A percentile compares a stretch with the other conserved stretches of the same genome.
These are phyloP conservation scores for Cirrhinus mrigala DNA, from an alignment of 2,797 vertebrate genomes.

Conservation along the genomic window DNA sequence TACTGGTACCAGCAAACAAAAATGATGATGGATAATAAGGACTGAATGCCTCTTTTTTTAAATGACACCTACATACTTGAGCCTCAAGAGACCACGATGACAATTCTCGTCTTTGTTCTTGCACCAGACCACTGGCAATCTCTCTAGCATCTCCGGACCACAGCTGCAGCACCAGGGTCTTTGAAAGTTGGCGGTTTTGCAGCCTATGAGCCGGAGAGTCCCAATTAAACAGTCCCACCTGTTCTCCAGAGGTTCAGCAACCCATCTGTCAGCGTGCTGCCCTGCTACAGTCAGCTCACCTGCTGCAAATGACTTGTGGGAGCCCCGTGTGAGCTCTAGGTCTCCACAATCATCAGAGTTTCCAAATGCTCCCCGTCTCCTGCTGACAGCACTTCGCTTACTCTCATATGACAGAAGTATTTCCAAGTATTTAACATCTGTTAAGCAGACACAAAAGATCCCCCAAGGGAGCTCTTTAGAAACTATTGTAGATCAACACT, in stretches of 20 bases:
- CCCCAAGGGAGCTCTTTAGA: constrained; percentile 31
- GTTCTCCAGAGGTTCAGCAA: constrained; percentile 57
- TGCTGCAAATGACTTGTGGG: constrained; percentile 60
- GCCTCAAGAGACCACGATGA: constrained; percentile 47
- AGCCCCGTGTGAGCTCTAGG: constrained; percentile 59
- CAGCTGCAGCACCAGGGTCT: constrained; percentile 57
- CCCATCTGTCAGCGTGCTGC: constrained; percentile 68
- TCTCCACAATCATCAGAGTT: constrained; percentile 62
- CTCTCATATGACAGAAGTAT: constrained; percentile 40
- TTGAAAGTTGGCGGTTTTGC: constrained; percentile 58
- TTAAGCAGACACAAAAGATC: constrained; percentile 36
- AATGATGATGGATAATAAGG: constrained; percentile 47
- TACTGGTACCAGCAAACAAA: constrained; percentile 30
- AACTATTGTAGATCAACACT: constrained; percentile 18
- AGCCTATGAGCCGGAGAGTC: constrained; percentile 55
- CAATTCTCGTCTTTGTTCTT: constrained; percentile 28
- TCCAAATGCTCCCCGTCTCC: constrained; percentile 43
- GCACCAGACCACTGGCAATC: constrained; percentile 15
- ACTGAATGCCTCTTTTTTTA: constrained; percentile 3
- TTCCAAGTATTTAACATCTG: constrained; percentile 48
- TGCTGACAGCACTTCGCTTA: constrained; percentile 41
- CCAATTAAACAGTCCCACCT: constrained; percentile 78
- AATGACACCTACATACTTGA: constrained; percentile 8
- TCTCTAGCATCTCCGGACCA: constrained; percentile 31
- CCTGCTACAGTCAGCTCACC: constrained; percentile 62